phyloP scores from a whole-genome alignment of 1,140 invertebrate species.

The Globodera ellingtonae region DNA sequence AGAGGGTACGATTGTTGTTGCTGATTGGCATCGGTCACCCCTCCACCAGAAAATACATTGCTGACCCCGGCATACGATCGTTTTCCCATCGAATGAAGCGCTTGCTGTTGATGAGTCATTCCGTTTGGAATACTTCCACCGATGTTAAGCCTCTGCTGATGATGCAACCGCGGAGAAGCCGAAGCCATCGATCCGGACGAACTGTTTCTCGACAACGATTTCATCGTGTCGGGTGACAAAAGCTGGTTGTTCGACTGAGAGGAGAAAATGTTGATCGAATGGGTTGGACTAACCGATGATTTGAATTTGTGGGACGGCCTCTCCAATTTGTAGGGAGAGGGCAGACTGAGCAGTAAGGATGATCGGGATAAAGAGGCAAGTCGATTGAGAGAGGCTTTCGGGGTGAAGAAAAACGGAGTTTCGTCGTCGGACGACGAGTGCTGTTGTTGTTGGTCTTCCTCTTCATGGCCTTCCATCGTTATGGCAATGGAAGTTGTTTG shows the following conservation, averaged over 20 bases:
- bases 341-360: neutral
- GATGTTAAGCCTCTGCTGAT: neutral
- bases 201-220: slow-evolving; percentile 7
- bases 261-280: neutral
- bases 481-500: neutral
- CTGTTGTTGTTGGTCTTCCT: neutral
- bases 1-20: slow-evolving; percentile 21
- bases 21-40: neutral
- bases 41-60: neutral
- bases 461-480: neutral
- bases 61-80: slow-evolving; percentile 21
- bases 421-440: neutral
- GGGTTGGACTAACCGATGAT: neutral
- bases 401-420: neutral
- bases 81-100: slow-evolving; percentile 10
- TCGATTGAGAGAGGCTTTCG: neutral
- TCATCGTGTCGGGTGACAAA: neutral
- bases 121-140: slow-evolving; percentile 6
- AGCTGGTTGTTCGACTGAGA: neutral
- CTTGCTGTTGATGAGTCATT: slow-evolving; percentile 3
- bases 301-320: neutral
- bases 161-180: neutral
- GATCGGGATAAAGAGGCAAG: neutral
- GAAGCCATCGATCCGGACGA: slow-evolving; percentile 15
- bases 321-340: neutral